These are phyloP conservation scores for Eulemur rufifrons DNA, from an alignment of 2,113 vertebrate genomes.

Conservation along the genomic window DNA sequence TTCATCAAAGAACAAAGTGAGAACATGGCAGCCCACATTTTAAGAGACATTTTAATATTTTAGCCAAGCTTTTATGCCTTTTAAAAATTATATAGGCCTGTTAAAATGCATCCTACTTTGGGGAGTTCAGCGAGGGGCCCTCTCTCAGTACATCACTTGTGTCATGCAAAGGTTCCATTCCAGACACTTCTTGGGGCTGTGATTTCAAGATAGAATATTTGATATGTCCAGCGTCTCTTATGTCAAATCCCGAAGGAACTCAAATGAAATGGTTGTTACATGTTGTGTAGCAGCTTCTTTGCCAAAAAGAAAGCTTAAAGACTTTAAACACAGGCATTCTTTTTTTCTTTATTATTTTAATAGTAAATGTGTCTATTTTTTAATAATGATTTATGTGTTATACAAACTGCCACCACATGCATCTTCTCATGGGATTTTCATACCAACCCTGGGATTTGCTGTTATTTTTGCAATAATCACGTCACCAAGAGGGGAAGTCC, in stretches of 20 bases:
- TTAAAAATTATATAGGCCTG: background rate
- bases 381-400: background rate
- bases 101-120: background rate
- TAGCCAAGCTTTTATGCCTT: background rate
- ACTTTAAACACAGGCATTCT: background rate
- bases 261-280: background rate
- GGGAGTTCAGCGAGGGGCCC: background rate
- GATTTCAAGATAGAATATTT: background rate
- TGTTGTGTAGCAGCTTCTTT: background rate
- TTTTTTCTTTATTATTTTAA: background rate
- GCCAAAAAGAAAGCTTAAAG: background rate
- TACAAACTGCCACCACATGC: background rate
- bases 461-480: background rate
- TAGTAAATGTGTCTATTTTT: background rate
- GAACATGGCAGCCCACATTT: background rate
- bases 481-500: background rate
- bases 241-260: background rate
- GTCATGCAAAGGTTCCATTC: too few relatives aligned
- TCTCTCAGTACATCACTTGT: accelerated
- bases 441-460: background rate
- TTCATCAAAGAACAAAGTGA: background rate
- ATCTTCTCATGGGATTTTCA: background rate
- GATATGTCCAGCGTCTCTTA: background rate
- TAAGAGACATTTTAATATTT: background rate
- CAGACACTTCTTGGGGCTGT: background rate